Evolutionary conservation across 2,113 vertebrate species (phyloP).

Genomic region (Percina caprodes): DNA sequence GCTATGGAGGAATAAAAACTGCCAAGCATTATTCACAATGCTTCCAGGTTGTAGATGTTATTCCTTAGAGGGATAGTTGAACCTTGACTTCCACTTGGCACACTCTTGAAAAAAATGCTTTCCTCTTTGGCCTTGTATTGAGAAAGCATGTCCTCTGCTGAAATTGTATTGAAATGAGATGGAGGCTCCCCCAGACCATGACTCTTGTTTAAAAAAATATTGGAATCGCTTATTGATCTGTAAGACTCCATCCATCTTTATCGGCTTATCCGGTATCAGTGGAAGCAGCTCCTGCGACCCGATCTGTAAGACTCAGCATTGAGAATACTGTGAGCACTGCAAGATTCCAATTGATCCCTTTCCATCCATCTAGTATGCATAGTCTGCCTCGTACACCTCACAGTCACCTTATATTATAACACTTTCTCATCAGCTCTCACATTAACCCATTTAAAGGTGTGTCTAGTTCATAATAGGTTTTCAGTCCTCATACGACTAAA

Average conservation of each 20-base stretch:
- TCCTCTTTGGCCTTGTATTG: conserved; percentile 37
- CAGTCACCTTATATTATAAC: conserved; percentile 7
- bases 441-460: not conserved
- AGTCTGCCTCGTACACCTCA: conserved; percentile 13
- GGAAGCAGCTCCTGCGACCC: too few relatives aligned
- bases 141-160: conserved; percentile 56
- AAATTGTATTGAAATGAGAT: conserved; percentile 58
- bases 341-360: conserved; percentile 59
- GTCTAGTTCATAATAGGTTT: not conserved
- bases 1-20: conserved; percentile 10
- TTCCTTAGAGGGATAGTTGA: conserved; percentile 17
- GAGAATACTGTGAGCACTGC: conserved; percentile 57
- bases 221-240: conserved; percentile 79
- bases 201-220: conserved; percentile 34
- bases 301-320: conserved; percentile 60
- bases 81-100: conserved; percentile 48
- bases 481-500: not conserved
- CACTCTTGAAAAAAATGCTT: conserved; percentile 48
- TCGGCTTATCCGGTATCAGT: too few relatives aligned
- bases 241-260: conserved; percentile 7
- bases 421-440: not conserved
- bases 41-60: conserved; percentile 5
- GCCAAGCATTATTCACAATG: conserved; percentile 1
- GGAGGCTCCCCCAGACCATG: conserved; percentile 50
- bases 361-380: conserved; percentile 44